Conservation (phyloP, 2,113 vertebrate species). For the Heptranchias perlo region DNA sequence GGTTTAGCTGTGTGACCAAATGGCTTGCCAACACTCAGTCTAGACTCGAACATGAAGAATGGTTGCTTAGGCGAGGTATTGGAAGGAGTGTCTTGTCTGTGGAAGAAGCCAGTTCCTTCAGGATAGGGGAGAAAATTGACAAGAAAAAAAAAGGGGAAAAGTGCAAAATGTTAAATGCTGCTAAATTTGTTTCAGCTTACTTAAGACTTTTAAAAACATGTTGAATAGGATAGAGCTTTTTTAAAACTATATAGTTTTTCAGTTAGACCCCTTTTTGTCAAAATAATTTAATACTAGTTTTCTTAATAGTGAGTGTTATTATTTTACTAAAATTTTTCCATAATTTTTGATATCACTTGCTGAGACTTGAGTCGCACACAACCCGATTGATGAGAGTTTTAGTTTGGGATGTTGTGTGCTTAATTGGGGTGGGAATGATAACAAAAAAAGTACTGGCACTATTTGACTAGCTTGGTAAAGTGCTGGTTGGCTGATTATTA, state of each 20-base stretch:
- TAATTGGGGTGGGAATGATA: background rate
- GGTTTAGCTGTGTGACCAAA: background rate
- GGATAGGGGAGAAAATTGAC: background rate
- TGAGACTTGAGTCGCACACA: background rate
- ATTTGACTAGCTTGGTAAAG: background rate
- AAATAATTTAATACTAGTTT: background rate
- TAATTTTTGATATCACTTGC: background rate
- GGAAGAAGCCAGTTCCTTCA: background rate
- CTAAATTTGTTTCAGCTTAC: background rate
- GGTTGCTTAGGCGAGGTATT: background rate
- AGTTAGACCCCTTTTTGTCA: background rate
- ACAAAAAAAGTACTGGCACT: background rate
- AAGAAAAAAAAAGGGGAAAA: background rate
- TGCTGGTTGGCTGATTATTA: background rate
- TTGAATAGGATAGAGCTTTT: background rate
- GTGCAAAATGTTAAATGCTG: background rate
- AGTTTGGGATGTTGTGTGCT: background rate
- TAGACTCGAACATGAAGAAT: background rate
- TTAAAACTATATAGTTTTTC: too few relatives aligned
- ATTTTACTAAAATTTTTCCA: background rate
- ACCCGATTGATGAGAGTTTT: background rate
- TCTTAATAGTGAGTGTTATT: background rate
- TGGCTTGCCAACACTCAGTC: background rate
- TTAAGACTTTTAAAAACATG: too few relatives aligned
- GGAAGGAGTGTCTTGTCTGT: background rate